These are phyloP conservation scores for Urocynchramus pylzowi DNA, from an alignment of 2,113 vertebrate species.

Conservation along the genomic window DNA sequence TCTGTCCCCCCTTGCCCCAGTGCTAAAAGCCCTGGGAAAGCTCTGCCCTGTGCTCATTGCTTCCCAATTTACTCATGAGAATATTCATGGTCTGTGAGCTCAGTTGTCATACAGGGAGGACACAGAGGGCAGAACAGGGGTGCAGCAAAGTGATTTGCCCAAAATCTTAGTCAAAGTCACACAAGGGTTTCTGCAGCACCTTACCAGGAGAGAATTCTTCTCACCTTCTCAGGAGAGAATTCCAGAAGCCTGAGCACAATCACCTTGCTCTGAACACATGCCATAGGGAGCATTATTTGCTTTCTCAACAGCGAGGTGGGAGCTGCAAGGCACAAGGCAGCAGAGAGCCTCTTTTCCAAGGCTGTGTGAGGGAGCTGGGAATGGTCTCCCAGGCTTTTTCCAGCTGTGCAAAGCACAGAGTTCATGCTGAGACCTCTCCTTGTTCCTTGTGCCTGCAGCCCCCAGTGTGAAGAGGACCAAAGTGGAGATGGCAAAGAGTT, in stretches of 20 bases:
- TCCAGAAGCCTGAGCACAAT: neutral
- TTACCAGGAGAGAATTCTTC: too few species aligned
- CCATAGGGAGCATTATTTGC: neutral
- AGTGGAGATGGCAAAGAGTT: neutral
- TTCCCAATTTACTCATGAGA: neutral
- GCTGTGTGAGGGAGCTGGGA: neutral
- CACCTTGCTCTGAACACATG: fast-evolving
- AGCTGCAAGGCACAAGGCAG: neutral
- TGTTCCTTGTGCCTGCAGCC: neutral
- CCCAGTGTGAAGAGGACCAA: neutral
- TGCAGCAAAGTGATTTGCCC: neutral
- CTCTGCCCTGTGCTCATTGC: neutral
- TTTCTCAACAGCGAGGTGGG: neutral
- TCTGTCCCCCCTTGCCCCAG: fast-evolving
- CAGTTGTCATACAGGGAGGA: fast-evolving
- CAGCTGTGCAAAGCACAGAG: neutral
- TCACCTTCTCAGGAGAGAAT: neutral
- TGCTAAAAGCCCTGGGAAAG: neutral
- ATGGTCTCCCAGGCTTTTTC: neutral
- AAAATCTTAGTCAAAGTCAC: neutral
- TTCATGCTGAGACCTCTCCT: neutral
- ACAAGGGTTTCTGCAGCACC: neutral
- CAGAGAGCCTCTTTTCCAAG: neutral
- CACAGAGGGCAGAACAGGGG: fast-evolving
- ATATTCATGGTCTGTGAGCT: neutral